Conservation (phyloP, 1,140 invertebrate species). For the Atta texana region DNA sequence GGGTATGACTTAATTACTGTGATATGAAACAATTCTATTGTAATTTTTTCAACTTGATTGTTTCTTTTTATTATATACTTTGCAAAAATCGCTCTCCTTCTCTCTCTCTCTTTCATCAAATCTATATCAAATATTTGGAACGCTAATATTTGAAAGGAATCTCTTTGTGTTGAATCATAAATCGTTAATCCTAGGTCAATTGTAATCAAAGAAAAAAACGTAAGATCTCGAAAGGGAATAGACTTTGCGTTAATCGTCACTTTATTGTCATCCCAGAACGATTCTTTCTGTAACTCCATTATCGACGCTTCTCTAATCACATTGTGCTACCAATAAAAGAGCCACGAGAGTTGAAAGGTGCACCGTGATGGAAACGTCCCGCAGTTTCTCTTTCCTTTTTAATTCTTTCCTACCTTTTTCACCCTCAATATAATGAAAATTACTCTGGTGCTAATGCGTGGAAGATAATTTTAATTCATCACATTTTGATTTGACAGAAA, state of each 20-base stretch:
- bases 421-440: conserved; percentile 34
- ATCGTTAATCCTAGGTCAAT: conserved; percentile 24
- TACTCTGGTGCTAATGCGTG: conserved; percentile 43
- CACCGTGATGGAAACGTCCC: conserved; percentile 48
- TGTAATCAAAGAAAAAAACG: conserved; percentile 34
- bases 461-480: conserved; percentile 32
- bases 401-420: conserved; percentile 3
- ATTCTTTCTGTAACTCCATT: conserved; percentile 69
- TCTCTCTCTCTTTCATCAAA: background rate
- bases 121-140: conserved; percentile 21
- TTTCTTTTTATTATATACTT: background rate
- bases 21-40: background rate
- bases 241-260: conserved; percentile 58
- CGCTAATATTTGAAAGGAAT: background rate
- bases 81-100: background rate
- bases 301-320: conserved; percentile 61
- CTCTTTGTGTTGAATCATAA: background rate
- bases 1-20: background rate
- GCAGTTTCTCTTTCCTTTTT: conserved; percentile 25
- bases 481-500: conserved; percentile 48
- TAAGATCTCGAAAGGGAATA: conserved; percentile 30
- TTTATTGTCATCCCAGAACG: conserved; percentile 62
- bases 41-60: background rate
- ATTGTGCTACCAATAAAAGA: conserved; percentile 66
- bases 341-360: conserved; percentile 45